Evolutionary conservation across 2,888 invertebrate species (phyloP), one percentile per base, ranked within the genome.

Genomic region (Anoncus sp.): DNA sequence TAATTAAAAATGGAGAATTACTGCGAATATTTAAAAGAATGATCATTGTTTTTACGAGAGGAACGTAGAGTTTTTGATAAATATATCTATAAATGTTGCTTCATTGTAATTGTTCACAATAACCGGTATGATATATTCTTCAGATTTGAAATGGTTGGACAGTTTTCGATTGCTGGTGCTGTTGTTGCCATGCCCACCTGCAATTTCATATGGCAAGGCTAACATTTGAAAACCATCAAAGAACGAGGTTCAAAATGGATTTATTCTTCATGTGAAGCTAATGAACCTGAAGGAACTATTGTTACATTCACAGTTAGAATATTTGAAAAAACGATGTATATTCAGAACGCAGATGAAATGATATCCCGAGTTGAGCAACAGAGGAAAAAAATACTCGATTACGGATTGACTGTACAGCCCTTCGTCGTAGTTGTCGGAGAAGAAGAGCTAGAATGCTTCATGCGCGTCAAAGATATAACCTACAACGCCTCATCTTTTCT

Each of bases 241-340:
- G 70, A 57, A 27, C 9, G 77, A 80, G 53, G 67, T 72, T 1
- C 80, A 80, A 20, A 53, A 66, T 51, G 65, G 55, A 5, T 81
- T 80, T 75, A 22, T 77, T 24, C 62, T 77, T 18, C 57, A 77
- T 55, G 75, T 75, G 27, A 75, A 71, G 40, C 75, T 80, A 77
- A 47, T 27, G 22, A 16, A 49, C 40, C 35, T 31, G 35, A 35
- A 43, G 43, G 5, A 43, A 14, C 14, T n/a, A 43, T 43, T 43
- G 43, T 43, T 43, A 43, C 43, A 43, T 43, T 43, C 14, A 1
- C 14, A 43, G 43, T 43, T 43, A 43, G 14, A 3, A 12, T 43
- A 43, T 43, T 43, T 43, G 3, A 43, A 43, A 43, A 43, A 43
- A 43, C 14, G 14, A 43, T 43, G 14, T 43, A 7, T 43, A 43